A percentile compares a stretch with the other conserved stretches of the same genome.
Conservation (phyloP, 2,888 invertebrate species). For the Agrochola lychnidis region DNA sequence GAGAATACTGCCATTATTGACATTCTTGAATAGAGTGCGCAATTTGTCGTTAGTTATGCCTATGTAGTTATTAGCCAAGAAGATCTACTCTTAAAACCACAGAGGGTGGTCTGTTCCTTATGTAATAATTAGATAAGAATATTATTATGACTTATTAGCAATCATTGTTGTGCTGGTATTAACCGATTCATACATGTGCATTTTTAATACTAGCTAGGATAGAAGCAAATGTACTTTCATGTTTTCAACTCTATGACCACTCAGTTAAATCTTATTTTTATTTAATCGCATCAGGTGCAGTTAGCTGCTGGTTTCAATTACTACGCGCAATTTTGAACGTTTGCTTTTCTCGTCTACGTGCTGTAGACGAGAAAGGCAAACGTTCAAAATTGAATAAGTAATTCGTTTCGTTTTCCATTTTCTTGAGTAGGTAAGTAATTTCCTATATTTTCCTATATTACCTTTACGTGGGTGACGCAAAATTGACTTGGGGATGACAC, state of each 20-base stretch:
- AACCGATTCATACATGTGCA: conserved; percentile 10
- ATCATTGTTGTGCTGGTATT: conserved; percentile 40
- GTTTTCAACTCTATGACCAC: neutral
- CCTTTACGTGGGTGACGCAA: neutral
- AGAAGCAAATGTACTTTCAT: neutral
- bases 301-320: neutral
- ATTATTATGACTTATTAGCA: conserved; percentile 34
- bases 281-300: neutral
- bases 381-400: neutral
- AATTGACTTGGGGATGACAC: neutral
- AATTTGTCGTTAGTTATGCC: neutral
- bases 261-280: neutral
- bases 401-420: conserved; percentile 18
- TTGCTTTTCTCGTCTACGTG: neutral
- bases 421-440: conserved; percentile 1
- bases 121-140: conserved; percentile 41
- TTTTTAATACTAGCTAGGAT: neutral
- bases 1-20: neutral
- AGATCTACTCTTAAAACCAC: neutral
- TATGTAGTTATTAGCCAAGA: neutral
- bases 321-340: neutral
- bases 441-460: neutral
- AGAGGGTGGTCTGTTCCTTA: conserved; percentile 14
- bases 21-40: neutral
- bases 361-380: neutral